A percentile compares a stretch with the other conserved stretches of the same genome.
phyloP scores from a whole-genome alignment of 2,113 vertebrate genomes.

The Aptenodytes patagonicus region DNA sequence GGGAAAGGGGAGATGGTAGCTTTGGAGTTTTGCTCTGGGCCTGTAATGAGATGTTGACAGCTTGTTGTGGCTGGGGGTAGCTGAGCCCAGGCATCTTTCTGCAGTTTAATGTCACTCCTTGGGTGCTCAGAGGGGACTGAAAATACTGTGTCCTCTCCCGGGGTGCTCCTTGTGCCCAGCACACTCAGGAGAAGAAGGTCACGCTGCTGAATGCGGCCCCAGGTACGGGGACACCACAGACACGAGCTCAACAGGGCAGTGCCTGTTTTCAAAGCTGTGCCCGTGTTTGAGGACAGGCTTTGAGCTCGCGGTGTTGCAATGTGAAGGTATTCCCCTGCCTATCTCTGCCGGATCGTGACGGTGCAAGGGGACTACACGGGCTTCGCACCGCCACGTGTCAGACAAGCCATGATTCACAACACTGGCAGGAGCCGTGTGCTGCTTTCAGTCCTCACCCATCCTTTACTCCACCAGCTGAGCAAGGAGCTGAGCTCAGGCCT shows the following conservation, averaged over 20 bases:
- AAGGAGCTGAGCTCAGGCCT: not conserved
- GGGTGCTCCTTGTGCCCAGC: not conserved
- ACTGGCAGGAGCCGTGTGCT: not conserved
- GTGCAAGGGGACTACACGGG: accelerated
- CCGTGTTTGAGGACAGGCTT: not conserved
- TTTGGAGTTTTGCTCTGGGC: not conserved
- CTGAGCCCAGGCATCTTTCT: not conserved
- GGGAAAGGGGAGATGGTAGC: not conserved
- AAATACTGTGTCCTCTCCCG: not conserved
- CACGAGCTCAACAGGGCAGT: accelerated
- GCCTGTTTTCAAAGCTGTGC: not conserved
- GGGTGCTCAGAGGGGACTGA: not conserved
- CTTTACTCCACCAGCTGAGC: not conserved
- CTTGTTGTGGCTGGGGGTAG: not conserved
- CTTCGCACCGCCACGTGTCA: not conserved
- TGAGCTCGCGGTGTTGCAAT: not conserved
- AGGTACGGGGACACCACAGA: not conserved
- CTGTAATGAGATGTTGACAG: not conserved
- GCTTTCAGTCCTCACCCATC: not conserved
- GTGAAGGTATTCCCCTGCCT: not conserved
- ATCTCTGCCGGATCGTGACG: accelerated
- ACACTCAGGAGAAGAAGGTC: not conserved
- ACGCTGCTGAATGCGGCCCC: not conserved
- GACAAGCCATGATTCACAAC: not conserved
- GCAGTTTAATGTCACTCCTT: not conserved